Base-by-base conservation (phyloP, 2,797 vertebrate genomes). In the Pempheris klunzingeri region DNA sequence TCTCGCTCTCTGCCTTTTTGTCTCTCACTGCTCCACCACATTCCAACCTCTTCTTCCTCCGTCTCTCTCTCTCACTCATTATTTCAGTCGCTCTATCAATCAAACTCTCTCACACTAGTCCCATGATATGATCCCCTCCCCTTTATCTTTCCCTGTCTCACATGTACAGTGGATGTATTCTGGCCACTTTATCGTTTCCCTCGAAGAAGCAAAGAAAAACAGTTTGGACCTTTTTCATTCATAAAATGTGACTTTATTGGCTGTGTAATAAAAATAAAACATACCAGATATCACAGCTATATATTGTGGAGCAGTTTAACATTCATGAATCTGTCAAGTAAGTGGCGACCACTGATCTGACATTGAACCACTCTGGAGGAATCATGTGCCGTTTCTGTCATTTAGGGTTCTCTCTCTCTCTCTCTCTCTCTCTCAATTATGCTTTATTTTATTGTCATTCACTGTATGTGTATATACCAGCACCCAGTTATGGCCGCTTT, bases 11-110 rank as follows among this genome's bases (percentile, higher is more conserved):
- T 38, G 24, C 55, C 73, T 79, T 63, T 80, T 53, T 53, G 28
- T 66, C 71, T 66, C 28, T 68, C 50, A 32, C 15, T 64, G 22
- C 63, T 74, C 26, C 50, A 57, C 22, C 41, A 39, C 64, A 66
- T 77, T 60, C 39, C 61, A 22, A 1, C 28, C 59, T 47, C 65
- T 74, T 61, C 28, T 55, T 67, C 22, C 46, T 43, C 44, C 28
- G 36, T 13, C 22, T 9, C 28, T 32, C 34, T 30, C 49, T 28
- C 70, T 55, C 1, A 7, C 74, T 76, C 80, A 70, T 90, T 87
- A 86, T 86, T 80, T 76, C 60, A 70, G 58, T 74, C 82, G 41
- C 52, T 76, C 77, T 57, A 84, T 91, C 86, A 91, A 66, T 86
- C 82, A 81, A 28, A 74, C n/a, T 10, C 76, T 55, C 75, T 74